Evolutionary conservation across 2,113 vertebrate genomes (phyloP).

Genomic region (Boleophthalmus pectinirostris): DNA sequence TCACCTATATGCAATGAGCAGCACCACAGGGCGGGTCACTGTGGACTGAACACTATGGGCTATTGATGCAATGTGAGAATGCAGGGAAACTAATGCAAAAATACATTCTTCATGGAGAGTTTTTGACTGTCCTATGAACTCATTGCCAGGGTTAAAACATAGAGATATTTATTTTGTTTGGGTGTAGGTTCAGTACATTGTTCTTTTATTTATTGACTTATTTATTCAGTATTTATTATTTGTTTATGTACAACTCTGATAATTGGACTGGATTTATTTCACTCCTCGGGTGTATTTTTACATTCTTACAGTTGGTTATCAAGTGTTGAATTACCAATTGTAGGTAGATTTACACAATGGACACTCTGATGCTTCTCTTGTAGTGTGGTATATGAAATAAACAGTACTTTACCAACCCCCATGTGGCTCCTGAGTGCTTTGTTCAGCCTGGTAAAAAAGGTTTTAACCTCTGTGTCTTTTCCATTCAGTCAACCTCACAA

Average conservation of each 20-base stretch:
- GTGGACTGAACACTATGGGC: slow-evolving; percentile 55
- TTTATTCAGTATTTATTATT: slow-evolving; percentile 79
- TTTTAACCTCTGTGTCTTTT: slow-evolving; percentile 35
- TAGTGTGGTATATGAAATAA: slow-evolving; percentile 80
- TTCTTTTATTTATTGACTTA: slow-evolving; percentile 78
- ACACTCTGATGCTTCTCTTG: slow-evolving; percentile 62
- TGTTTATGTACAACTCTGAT: slow-evolving; percentile 69
- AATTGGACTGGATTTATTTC: slow-evolving; percentile 61
- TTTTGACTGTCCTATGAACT: slow-evolving; percentile 54
- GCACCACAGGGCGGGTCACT: slow-evolving; percentile 70
- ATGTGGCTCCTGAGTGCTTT: slow-evolving; percentile 17
- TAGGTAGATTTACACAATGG: slow-evolving; percentile 54
- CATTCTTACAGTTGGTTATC: slow-evolving; percentile 65
- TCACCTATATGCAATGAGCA: slow-evolving; percentile 40
- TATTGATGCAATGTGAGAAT: slow-evolving; percentile 31
- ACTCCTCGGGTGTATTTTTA: slow-evolving; percentile 78
- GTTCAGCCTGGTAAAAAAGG: slow-evolving; percentile 20
- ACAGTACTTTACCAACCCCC: slow-evolving; percentile 62
- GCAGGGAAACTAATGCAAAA: slow-evolving; percentile 47
- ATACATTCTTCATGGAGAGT: slow-evolving; percentile 43
- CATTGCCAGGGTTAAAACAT: slow-evolving; percentile 57
- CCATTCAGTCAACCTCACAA: slow-evolving; percentile 29
- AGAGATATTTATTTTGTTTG: slow-evolving; percentile 71
- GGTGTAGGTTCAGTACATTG: slow-evolving; percentile 62
- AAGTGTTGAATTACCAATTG: slow-evolving; percentile 32